A percentile compares a stretch with the other conserved stretches of the same genome.
Conservation (phyloP, 2,113 vertebrate genomes). For the Eretmochelys imbricata region DNA sequence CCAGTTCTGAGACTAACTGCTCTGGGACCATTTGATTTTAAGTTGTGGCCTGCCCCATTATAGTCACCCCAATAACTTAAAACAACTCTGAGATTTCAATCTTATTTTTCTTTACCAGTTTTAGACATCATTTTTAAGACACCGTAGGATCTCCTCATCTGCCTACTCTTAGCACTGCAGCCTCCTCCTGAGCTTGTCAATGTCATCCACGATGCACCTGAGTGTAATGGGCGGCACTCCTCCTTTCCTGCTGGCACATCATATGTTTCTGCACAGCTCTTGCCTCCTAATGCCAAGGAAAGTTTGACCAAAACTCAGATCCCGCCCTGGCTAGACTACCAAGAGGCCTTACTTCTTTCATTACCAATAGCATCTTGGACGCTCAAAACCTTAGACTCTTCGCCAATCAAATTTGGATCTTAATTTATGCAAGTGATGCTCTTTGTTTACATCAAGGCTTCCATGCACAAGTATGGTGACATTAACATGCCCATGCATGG, state of each 20-base stretch:
- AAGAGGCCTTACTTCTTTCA: background rate
- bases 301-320: background rate
- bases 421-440: background rate
- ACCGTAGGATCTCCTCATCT: rapidly evolving
- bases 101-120: background rate
- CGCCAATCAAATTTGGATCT: background rate
- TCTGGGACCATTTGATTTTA: background rate
- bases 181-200: background rate
- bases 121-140: background rate
- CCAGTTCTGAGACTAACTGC: background rate
- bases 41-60: background rate
- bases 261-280: background rate
- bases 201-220: background rate
- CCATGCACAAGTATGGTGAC: background rate
- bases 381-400: background rate
- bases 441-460: background rate
- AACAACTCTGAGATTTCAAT: background rate
- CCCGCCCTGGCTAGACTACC: rapidly evolving
- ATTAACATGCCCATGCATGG: background rate
- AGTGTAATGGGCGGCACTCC: background rate
- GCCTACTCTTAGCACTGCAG: background rate
- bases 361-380: background rate
- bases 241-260: background rate
- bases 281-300: background rate
- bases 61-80: background rate